A percentile compares a stretch with the other conserved stretches of the same genome.
phyloP scores from a whole-genome alignment of 2,797 vertebrate genomes.

The Distichodus sexfasciatus region DNA sequence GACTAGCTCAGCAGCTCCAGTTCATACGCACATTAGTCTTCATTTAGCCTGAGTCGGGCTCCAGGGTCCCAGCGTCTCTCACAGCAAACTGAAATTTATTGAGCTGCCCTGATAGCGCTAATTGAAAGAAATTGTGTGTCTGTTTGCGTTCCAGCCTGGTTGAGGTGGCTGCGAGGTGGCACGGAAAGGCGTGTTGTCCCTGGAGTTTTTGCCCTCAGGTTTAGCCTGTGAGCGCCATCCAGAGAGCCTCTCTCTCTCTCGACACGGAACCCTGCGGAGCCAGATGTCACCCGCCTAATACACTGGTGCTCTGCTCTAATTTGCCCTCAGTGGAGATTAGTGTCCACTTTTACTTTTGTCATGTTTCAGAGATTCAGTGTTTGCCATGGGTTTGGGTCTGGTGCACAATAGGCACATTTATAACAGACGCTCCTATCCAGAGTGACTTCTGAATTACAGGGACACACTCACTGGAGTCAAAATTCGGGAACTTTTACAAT shows the following conservation, averaged over 20 bases:
- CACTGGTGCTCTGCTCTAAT: no score
- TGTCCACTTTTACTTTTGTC: no score
- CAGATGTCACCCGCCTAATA: no score
- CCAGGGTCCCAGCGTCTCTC: slow-evolving; percentile 71
- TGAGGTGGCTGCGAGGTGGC: slow-evolving; percentile 47
- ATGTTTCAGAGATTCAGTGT: no score
- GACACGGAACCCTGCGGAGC: neutral
- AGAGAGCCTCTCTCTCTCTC: slow-evolving; percentile 4
- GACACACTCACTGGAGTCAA: no score
- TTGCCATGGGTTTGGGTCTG: no score
- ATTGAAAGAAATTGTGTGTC: slow-evolving; percentile 86
- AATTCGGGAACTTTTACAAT: no score
- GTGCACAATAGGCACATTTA: no score
- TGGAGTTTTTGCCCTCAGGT: neutral
- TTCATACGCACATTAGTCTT: slow-evolving; percentile 77
- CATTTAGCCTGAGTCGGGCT: slow-evolving; percentile 74
- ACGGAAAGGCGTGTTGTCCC: slow-evolving; percentile 5
- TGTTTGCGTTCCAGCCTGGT: slow-evolving; percentile 68
- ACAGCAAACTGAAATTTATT: slow-evolving; percentile 82
- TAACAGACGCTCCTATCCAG: no score
- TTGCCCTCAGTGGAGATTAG: no score
- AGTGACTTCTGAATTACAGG: no score
- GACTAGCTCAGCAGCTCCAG: slow-evolving; percentile 71
- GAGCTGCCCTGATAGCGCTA: slow-evolving; percentile 70
- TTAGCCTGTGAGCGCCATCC: slow-evolving; percentile 22